Evolutionary conservation across 2,888 invertebrate genomes (phyloP), one percentile per base, ranked within the genome.

Genomic region (Tetranychus truncatus): DNA sequence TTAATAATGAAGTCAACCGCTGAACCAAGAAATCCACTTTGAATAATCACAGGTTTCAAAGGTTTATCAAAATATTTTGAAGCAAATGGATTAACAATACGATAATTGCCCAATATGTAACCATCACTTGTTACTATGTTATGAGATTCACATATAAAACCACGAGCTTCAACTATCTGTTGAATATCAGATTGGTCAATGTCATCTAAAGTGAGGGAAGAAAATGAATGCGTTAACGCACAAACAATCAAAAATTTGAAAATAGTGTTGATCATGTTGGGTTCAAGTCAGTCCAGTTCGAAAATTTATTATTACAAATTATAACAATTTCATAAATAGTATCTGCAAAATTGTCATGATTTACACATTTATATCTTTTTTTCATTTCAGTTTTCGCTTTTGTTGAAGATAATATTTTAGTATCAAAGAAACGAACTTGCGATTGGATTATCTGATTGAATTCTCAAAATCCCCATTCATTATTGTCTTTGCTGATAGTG

Each of bases 1-100:
- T 69, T 69, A 69, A 24, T 69, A 18, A 69, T 20, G 21, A 20
- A 69, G n/a, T 69, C 69, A 69, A n/a, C 34, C 8, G 20, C 69
- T 11, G 69, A 69, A 11, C 34, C 34, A 2, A 24, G 21, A n/a
- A 69, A 69, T 2, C 69, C 69, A 4, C 34, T 20, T 69, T 69
- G 69, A 20, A 69, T 24, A 3, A 69, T 6, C 1, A 69, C n/a
- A 9, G 69, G 69, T 69, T 34, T 69, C 9, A 20, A 20, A 9
- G 20, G 20, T 11, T 34, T 34, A 6, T 24, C n/a, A 24, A 18
- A 69, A 69, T 18, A 24, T 55, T 55, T 55, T 15, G 55, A 3
- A 9, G 15, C 55, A 9, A 55, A 15, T 34, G 69, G 69, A 69
- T 69, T 34, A 1, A 69, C 69, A 69, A 69, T 69, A 69, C 69